A percentile compares a stretch with the other conserved stretches of the same genome.
phyloP scores from a whole-genome alignment of 2,113 vertebrate genomes.

The Agapornis roseicollis region DNA sequence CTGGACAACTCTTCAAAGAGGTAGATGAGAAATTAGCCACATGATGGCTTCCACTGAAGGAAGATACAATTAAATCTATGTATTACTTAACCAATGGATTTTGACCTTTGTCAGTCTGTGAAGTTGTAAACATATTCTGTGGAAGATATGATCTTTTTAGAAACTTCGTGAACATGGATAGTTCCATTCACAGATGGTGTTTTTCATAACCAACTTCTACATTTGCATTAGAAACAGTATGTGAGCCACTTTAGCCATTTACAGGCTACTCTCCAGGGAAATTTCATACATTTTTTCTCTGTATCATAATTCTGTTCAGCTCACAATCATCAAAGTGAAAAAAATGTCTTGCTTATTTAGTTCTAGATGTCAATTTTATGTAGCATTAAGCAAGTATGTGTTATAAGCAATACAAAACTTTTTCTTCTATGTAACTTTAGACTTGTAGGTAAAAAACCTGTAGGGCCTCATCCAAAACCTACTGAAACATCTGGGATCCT shows the following conservation, averaged over 20 bases:
- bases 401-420: not conserved
- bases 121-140: not conserved
- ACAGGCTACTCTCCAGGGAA: not conserved
- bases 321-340: not conserved
- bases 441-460: not conserved
- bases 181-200: not conserved
- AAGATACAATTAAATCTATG: constrained; percentile 6
- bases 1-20: not conserved
- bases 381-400: not conserved
- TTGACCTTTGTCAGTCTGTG: not conserved
- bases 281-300: not conserved
- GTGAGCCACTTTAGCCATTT: not conserved
- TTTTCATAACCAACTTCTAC: not conserved
- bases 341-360: not conserved
- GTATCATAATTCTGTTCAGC: not conserved
- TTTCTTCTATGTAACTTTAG: not conserved
- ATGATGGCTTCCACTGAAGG: not conserved
- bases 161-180: not conserved
- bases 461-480: not conserved
- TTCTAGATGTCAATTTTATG: not conserved
- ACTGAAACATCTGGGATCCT: not conserved
- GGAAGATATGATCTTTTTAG: not conserved
- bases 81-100: not conserved
- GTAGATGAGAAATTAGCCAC: not conserved
- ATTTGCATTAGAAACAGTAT: not conserved